Conservation (phyloP, 2,113 vertebrate species). For the Phocoena sinus region DNA sequence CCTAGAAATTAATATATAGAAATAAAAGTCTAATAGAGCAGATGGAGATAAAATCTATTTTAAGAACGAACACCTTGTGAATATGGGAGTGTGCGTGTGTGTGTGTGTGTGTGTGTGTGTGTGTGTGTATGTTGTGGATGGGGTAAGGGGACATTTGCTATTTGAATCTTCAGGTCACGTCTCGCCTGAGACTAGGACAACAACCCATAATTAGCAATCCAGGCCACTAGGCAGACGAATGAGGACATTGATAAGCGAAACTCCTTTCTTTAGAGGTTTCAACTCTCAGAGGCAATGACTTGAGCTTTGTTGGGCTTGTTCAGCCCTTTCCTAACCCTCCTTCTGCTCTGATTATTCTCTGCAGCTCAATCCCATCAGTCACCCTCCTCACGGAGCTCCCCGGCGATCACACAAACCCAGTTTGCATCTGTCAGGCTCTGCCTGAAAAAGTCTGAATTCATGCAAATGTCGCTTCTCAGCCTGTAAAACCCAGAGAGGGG, state of each 20-base stretch:
- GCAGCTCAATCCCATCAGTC: constrained; percentile 7
- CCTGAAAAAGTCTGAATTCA: constrained; percentile 33
- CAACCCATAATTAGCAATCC: constrained; percentile 52
- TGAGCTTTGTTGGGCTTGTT: background rate
- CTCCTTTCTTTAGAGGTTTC: constrained; percentile 19
- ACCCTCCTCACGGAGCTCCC: background rate
- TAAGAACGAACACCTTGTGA: background rate
- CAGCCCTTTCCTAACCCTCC: background rate
- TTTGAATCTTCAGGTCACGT: background rate
- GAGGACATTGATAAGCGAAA: constrained; percentile 56
- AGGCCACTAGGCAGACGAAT: constrained; percentile 35
- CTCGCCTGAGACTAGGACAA: background rate
- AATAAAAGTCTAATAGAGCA: background rate
- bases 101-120: background rate
- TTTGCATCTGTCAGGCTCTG: background rate
- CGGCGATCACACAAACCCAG: background rate
- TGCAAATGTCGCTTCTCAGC: background rate
- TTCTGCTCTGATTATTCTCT: constrained; percentile 61
- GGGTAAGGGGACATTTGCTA: background rate
- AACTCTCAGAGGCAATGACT: constrained; percentile 24
- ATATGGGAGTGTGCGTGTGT: background rate
- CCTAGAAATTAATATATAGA: background rate
- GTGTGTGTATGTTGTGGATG: fast-evolving
- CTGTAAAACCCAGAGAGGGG: background rate
- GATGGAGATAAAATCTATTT: background rate